Evolutionary conservation across 2,888 invertebrate genomes (phyloP).

Genomic region (Automeris io): DNA sequence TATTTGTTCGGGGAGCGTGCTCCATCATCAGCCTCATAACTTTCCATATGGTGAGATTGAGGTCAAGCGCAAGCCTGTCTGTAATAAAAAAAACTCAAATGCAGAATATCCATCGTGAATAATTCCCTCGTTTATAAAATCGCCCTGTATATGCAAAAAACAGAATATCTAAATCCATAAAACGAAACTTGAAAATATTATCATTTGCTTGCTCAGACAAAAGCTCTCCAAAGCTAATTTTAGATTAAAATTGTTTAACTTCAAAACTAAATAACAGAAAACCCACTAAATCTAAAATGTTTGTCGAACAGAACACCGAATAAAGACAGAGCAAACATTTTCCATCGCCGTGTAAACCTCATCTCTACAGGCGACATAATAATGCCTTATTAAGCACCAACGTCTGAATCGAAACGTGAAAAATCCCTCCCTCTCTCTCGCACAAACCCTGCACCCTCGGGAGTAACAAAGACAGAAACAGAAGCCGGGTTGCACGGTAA

Average conservation of each 20-base stretch:
- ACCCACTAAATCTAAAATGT: conserved; percentile 13
- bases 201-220: background rate
- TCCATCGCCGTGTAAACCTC: conserved; percentile 60
- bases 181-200: too few species aligned
- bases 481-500: conserved; percentile 74
- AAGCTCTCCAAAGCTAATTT: background rate
- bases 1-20: too few species aligned
- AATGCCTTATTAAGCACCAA: conserved; percentile 74
- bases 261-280: background rate
- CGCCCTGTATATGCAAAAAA: too few species aligned
- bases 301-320: conserved; percentile 21
- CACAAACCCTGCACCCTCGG: conserved; percentile 20
- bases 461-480: conserved; percentile 51
- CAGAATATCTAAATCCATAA: too few species aligned
- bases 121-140: too few species aligned
- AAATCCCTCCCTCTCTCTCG: conserved; percentile 41
- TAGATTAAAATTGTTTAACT: conserved; percentile 5
- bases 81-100: too few species aligned
- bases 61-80: too few species aligned
- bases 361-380: conserved; percentile 71
- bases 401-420: conserved; percentile 57
- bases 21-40: too few species aligned
- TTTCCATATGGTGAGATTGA: too few species aligned
- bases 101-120: too few species aligned
- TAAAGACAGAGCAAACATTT: conserved; percentile 9